Evolutionary conservation across 2,797 vertebrate genomes (phyloP).

Genomic region (Bovichtus diacanthus): DNA sequence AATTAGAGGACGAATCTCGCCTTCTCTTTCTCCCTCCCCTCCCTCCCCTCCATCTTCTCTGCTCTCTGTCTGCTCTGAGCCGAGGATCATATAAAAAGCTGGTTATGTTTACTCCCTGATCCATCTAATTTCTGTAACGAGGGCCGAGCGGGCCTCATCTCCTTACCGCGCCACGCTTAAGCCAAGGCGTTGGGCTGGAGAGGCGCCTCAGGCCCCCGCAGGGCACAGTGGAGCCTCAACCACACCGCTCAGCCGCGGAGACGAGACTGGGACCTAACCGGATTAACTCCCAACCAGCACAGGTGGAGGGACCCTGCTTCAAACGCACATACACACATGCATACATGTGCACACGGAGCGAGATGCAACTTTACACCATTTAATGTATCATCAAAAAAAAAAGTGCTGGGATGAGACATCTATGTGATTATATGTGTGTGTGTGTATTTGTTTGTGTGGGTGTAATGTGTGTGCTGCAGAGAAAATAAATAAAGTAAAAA

Average conservation of each 20-base stretch:
- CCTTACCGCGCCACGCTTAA: constrained; percentile 88
- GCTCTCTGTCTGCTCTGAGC: constrained; percentile 74
- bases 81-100: constrained; percentile 91
- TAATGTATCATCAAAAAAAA: constrained; percentile 84
- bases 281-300: constrained; percentile 89
- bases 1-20: constrained; percentile 94
- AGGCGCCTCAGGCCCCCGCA: constrained; percentile 79
- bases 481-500: constrained; percentile 68
- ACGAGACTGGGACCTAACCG: constrained; percentile 87
- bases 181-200: constrained; percentile 87
- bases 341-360: constrained; percentile 64
- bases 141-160: constrained; percentile 89
- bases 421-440: constrained; percentile 54
- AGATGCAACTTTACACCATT: constrained; percentile 87
- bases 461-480: constrained; percentile 48
- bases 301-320: constrained; percentile 78
- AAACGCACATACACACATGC: constrained; percentile 57
- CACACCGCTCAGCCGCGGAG: constrained; percentile 67
- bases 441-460: constrained; percentile 35
- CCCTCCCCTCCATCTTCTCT: constrained; percentile 67
- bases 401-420: constrained; percentile 74
- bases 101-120: constrained; percentile 96
- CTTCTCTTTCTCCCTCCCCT: constrained; percentile 73
- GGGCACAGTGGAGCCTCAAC: constrained; percentile 74
- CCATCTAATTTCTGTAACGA: constrained; percentile 95